These are phyloP conservation scores for Coracopsis vasa DNA, from an alignment of 2,113 vertebrate species.

Conservation along the genomic window DNA sequence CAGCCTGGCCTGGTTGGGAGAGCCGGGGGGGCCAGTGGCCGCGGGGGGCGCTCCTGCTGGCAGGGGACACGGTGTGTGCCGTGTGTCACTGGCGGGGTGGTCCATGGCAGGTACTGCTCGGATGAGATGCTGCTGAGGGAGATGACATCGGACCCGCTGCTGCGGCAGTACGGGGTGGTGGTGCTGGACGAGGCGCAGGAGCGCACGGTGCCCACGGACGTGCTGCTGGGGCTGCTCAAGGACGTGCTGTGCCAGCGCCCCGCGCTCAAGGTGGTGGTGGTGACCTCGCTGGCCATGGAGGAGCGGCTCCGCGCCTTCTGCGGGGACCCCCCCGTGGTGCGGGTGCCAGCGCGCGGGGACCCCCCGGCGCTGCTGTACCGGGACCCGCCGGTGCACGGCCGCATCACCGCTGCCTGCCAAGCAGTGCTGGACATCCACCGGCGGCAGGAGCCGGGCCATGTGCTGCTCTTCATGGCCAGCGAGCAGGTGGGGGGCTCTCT, in stretches of 20 bases:
- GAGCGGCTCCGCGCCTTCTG: conserved; percentile 78
- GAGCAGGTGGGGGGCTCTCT: conserved; percentile 72
- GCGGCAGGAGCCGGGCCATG: conserved; percentile 74
- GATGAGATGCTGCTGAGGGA: conserved; percentile 91
- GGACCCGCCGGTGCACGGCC: conserved; percentile 62
- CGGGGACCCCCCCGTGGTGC: conserved; percentile 67
- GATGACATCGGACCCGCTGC: conserved; percentile 88
- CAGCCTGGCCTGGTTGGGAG: background rate
- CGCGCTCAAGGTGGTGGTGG: conserved; percentile 77
- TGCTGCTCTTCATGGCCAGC: conserved; percentile 83
- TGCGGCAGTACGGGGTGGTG: conserved; percentile 84
- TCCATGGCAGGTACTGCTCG: conserved; percentile 83
- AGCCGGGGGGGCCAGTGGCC: fast-evolving
- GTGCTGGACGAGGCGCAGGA: conserved; percentile 93
- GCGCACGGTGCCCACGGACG: conserved; percentile 87
- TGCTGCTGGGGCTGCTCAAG: conserved; percentile 88
- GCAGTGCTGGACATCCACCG: conserved; percentile 81
- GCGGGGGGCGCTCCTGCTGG: background rate
- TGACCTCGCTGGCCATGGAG: conserved; percentile 77
- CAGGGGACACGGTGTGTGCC: fast-evolving
- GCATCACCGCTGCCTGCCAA: conserved; percentile 76
- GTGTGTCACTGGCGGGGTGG: fast-evolving
- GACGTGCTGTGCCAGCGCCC: conserved; percentile 81
- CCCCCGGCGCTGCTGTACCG: conserved; percentile 62
- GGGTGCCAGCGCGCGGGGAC: background rate